Conservation (phyloP, 2,888 invertebrate genomes). For the Euzophera pinguis region DNA sequence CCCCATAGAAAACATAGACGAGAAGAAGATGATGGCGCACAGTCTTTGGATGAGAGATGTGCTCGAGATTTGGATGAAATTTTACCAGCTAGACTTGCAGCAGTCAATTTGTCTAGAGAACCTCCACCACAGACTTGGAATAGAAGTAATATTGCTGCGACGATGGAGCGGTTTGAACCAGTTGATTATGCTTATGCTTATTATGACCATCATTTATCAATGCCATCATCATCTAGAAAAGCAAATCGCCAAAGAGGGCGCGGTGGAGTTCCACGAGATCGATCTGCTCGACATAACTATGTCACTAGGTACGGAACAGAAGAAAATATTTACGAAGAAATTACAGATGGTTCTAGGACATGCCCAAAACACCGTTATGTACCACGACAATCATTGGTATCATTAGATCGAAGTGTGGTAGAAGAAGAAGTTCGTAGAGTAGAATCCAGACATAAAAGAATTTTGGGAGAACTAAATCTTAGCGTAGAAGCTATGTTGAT, state of each 20-base stretch:
- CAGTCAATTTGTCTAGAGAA: slow-evolving; percentile 66
- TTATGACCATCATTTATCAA: slow-evolving; percentile 86
- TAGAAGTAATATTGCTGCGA: slow-evolving; percentile 82
- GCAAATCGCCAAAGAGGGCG: slow-evolving; percentile 67
- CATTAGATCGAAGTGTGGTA: slow-evolving; percentile 85
- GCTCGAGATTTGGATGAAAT: slow-evolving; percentile 75
- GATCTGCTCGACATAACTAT: slow-evolving; percentile 83
- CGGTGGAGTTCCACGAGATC: slow-evolving; percentile 62
- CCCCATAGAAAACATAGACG: slow-evolving; percentile 59
- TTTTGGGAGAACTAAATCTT: slow-evolving; percentile 91
- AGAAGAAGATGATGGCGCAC: slow-evolving; percentile 70
- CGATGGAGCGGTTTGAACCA: slow-evolving; percentile 83
- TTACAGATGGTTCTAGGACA: slow-evolving; percentile 82
- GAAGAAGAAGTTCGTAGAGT: slow-evolving; percentile 92
- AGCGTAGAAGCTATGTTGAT: slow-evolving; percentile 95
- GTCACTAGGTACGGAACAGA: slow-evolving; percentile 90
- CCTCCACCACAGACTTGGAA: slow-evolving; percentile 79
- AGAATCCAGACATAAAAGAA: slow-evolving; percentile 89
- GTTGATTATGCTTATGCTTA: slow-evolving; percentile 92
- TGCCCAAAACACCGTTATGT: slow-evolving; percentile 73
- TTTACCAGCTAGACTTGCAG: slow-evolving; percentile 71
- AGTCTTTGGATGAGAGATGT: slow-evolving; percentile 70
- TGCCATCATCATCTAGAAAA: slow-evolving; percentile 76
- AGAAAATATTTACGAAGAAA: slow-evolving; percentile 91
- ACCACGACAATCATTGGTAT: slow-evolving; percentile 81